A percentile compares a stretch with the other conserved stretches of the same genome.
Evolutionary conservation across 2,888 invertebrate species (phyloP).

Genomic region (Habrosyne pyritoides): DNA sequence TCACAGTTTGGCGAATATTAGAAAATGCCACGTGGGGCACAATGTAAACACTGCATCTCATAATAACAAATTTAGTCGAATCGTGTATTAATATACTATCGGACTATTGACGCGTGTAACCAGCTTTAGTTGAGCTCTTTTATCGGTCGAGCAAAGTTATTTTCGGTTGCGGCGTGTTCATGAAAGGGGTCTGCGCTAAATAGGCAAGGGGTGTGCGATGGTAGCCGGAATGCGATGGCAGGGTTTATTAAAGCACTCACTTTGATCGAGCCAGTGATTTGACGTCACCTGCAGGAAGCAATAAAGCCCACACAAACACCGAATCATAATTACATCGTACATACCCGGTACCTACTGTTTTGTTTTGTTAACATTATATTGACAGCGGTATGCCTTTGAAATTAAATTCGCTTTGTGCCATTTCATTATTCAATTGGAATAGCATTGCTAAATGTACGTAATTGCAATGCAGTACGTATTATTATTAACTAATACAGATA

Average conservation of each 20-base stretch:
- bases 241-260: conserved; percentile 77
- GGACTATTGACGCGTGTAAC: conserved; percentile 18
- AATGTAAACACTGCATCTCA: not conserved
- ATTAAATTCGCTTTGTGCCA: conserved; percentile 57
- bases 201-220: conserved; percentile 23
- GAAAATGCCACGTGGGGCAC: not conserved
- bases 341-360: conserved; percentile 38
- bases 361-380: conserved; percentile 61
- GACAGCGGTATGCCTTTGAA: conserved; percentile 69
- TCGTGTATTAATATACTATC: conserved; percentile 23
- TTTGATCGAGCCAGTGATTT: conserved; percentile 72
- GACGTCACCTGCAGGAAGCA: conserved; percentile 77
- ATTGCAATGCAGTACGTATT: not conserved
- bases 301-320: conserved; percentile 64
- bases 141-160: conserved; percentile 11
- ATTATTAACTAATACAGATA: not conserved
- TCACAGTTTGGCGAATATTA: not conserved
- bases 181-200: conserved; percentile 27
- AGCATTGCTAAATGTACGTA: conserved; percentile 10
- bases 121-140: conserved; percentile 7
- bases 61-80: conserved; percentile 20
- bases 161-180: conserved; percentile 12
- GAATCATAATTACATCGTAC: conserved; percentile 67
- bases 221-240: conserved; percentile 39
- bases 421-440: conserved; percentile 57